phyloP scores from a whole-genome alignment of 2,888 invertebrate species.

The Chrysolina americana region DNA sequence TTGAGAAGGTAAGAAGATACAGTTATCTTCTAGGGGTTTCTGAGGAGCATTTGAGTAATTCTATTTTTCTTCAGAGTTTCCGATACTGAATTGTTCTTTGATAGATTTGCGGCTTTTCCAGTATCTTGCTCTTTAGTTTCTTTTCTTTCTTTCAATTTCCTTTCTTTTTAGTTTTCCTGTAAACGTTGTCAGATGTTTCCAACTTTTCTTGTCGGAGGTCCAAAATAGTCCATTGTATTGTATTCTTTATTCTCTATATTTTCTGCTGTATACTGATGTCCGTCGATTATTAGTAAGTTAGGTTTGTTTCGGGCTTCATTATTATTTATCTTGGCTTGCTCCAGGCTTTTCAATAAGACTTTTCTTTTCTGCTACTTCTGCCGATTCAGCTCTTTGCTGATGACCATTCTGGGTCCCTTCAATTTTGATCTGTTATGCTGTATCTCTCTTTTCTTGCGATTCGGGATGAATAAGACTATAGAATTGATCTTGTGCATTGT shows the following conservation, averaged over 20 bases:
- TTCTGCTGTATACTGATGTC: slow-evolving; percentile 22
- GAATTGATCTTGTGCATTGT: slow-evolving; percentile 19
- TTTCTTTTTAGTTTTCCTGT: not conserved
- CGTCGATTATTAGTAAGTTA: slow-evolving; percentile 13
- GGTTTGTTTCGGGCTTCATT: slow-evolving; percentile 21
- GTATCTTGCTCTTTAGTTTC: too few species aligned
- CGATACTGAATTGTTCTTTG: slow-evolving; percentile 16
- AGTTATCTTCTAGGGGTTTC: not conserved
- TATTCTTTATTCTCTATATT: slow-evolving; percentile 22
- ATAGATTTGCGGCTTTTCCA: too few species aligned
- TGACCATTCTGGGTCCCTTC: slow-evolving; percentile 20
- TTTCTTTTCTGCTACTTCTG: slow-evolving; percentile 11
- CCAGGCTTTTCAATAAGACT: not conserved
- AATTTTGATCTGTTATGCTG: slow-evolving; percentile 21
- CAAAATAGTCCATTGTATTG: slow-evolving; percentile 16
- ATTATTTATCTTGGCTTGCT: slow-evolving; percentile 15
- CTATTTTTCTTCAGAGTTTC: slow-evolving; percentile 11
- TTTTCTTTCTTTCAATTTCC: not conserved
- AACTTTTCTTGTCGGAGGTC: slow-evolving; percentile 22
- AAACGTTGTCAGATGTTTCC: not conserved
- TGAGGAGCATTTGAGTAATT: not conserved
- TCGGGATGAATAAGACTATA: slow-evolving; percentile 17
- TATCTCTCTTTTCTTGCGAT: slow-evolving; percentile 19
- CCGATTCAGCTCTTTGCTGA: slow-evolving; percentile 21
- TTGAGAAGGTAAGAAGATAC: not conserved